Percentiles rank a stretch among this genome's conserved stretches.
These are phyloP conservation scores for Pristionchus fissidentatus DNA, from an alignment of 2,888 invertebrate species.

Conservation along the genomic window DNA sequence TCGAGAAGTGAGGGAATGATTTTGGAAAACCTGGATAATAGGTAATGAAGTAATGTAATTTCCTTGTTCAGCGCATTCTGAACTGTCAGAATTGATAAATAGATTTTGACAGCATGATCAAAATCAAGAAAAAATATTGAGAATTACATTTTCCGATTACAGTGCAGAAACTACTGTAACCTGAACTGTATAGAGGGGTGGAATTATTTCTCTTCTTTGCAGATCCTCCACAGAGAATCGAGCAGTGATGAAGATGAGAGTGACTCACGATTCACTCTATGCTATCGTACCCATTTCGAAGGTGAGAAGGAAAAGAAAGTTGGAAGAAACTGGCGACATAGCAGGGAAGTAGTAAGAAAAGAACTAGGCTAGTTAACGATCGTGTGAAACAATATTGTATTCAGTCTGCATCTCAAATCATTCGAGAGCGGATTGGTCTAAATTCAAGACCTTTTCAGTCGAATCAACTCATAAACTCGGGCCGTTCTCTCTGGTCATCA, in stretches of 20 bases:
- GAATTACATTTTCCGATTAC: no score
- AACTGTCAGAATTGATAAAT: no score
- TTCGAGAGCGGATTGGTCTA: not conserved
- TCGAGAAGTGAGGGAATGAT: not conserved
- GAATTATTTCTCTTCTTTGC: not conserved
- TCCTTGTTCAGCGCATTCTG: no score
- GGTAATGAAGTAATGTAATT: not conserved
- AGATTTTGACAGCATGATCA: no score
- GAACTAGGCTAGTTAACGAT: no score
- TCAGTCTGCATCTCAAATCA: not conserved
- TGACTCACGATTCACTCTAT: slow-evolving; percentile 56
- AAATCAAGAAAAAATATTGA: no score
- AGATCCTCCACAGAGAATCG: slow-evolving; percentile 37
- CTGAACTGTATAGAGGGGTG: not conserved
- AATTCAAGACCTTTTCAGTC: slow-evolving; percentile 49
- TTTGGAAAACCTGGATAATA: not conserved
- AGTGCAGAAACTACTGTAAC: no score
- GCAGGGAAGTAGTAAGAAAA: not conserved
- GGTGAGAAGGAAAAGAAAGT: no score
- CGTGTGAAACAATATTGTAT: no score
- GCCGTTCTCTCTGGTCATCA: slow-evolving; percentile 70
- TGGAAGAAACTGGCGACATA: not conserved
- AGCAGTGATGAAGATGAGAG: slow-evolving; percentile 62
- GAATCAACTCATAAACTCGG: slow-evolving; percentile 68
- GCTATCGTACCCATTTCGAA: slow-evolving; percentile 54